Evolutionary conservation across 2,113 vertebrate genomes (phyloP).

Genomic region (Phylloscopus trochilus): DNA sequence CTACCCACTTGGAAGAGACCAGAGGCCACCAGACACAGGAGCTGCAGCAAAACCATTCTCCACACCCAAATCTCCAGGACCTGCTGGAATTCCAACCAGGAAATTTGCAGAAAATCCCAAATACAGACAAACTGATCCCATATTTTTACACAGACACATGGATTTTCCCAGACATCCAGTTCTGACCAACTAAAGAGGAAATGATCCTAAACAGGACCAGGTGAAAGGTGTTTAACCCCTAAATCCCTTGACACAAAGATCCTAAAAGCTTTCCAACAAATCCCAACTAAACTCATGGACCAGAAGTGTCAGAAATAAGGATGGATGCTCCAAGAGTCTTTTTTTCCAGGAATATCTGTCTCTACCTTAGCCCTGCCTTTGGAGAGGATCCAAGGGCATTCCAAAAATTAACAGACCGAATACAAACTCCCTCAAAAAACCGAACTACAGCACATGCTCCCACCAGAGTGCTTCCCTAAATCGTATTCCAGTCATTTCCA

Average conservation of each 20-base stretch:
- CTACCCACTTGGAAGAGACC: not conserved
- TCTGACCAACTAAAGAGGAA: not conserved
- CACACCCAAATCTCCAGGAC: not conserved
- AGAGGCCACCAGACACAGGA: not conserved
- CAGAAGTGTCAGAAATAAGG: not conserved
- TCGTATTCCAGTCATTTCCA: too few relatives aligned
- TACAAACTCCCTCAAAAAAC: accelerated
- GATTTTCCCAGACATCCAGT: not conserved
- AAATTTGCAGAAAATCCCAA: accelerated
- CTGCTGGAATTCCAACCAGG: not conserved
- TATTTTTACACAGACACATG: accelerated
- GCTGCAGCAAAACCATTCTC: not conserved
- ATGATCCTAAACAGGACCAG: not conserved
- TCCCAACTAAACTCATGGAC: not conserved
- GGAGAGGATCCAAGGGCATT: not conserved
- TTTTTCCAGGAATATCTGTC: not conserved
- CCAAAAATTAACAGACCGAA: not conserved
- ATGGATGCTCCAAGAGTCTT: not conserved
- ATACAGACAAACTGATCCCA: not conserved
- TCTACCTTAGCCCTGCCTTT: not conserved
- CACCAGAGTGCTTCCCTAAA: not conserved
- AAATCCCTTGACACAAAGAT: not conserved
- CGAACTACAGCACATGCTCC: not conserved
- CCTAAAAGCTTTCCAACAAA: not conserved
- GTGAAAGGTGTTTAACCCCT: not conserved